Evolutionary conservation across 2,797 vertebrate genomes (phyloP).

Genomic region (Hippocampus kuda): DNA sequence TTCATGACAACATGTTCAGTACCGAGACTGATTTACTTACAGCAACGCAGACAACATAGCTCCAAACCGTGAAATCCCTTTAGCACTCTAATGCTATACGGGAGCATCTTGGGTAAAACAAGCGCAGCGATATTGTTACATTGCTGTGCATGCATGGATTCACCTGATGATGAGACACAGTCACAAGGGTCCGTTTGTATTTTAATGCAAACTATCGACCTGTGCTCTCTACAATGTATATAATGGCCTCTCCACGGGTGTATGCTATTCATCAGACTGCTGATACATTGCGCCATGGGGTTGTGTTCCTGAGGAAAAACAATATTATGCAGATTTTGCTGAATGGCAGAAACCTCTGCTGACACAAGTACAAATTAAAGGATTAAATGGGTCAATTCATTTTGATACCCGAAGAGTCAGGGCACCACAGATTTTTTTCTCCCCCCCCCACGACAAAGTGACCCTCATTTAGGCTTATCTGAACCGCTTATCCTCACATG

Average conservation of each 20-base stretch:
- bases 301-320: background rate
- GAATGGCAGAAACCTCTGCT: background rate
- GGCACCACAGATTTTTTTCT: too few relatives aligned
- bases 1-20: slow-evolving; percentile 12
- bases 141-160: background rate
- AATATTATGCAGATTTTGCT: background rate
- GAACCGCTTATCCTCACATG: too few relatives aligned
- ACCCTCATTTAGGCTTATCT: too few relatives aligned
- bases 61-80: slow-evolving; percentile 23
- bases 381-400: background rate
- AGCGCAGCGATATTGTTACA: background rate
- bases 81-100: slow-evolving; percentile 13
- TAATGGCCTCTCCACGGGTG: background rate
- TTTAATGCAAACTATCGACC: background rate
- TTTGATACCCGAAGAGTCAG: background rate
- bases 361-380: background rate
- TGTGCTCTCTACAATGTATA: background rate
- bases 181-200: background rate
- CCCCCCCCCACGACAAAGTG: too few relatives aligned
- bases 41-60: slow-evolving; percentile 15
- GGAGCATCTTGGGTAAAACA: background rate
- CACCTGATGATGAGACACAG: background rate
- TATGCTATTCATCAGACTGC: background rate
- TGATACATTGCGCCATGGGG: background rate
- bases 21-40: slow-evolving; percentile 20